Base-by-base conservation (phyloP, 2,888 invertebrate species). In the Drosophila borborema region DNA sequence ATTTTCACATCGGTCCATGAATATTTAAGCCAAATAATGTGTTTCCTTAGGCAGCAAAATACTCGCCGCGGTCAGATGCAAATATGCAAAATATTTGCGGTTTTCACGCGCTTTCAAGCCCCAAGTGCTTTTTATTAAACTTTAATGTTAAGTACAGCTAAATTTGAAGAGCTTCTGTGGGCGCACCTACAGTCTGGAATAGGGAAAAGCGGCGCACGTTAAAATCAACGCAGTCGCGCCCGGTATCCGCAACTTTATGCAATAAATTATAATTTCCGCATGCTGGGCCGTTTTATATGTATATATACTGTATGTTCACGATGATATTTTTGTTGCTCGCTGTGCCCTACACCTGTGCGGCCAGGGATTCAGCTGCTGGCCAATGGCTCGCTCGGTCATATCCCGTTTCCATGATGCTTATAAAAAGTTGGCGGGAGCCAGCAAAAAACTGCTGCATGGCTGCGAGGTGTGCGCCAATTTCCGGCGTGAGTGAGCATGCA, bases 401-500 rank as follows among this genome's bases (percentile, higher is more conserved):
- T 63, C 46, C 61, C 45, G 67, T 58, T 83, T 76, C 74, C 81
- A 74, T 74, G 71, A 68, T 66, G 81, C 72, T 81, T 73, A 69
- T 34, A 16, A 20, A 16, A 56, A 49, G 28, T 41, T 28, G 28
- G 28, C 23, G 23, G 5, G 38, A n/a, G n/a, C n/a, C 40, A 34
- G 34, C 18, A 62, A 66, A 66, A 64, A 69, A 67, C 53, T 77
- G 79, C 70, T 86, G 86, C 86, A 86, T 86, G 86, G 72, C 86
- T 90, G 86, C 76, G 83, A 90, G 86, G 86, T 86, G 89, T 90
- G 86, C 90, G 86, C 80, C 90, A 88, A 90, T 86, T 90, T 86
- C 86, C 90, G 86, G 86, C 77, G 61, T 73, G 84, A 86, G 77
- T 79, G 69, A 59, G 61, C 69, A 63, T 72, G 53, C 45, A 72